phyloP scores from a whole-genome alignment of 2,797 vertebrate genomes.

The Naso thynnoides region DNA sequence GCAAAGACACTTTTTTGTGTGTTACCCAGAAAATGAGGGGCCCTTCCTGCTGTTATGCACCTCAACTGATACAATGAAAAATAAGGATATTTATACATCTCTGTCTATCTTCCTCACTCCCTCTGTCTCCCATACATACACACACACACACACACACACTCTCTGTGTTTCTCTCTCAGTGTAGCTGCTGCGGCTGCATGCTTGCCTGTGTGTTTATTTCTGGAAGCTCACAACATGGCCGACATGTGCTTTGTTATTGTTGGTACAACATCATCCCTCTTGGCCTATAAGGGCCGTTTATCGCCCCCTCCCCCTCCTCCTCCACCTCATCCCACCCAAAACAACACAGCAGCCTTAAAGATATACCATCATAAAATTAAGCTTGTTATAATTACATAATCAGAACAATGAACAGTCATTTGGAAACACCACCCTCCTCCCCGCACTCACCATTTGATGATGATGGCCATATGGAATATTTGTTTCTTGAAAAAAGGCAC shows the following conservation, averaged over 20 bases:
- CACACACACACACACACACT: background rate
- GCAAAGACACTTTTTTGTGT: conserved; percentile 32
- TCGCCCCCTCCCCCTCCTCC: conserved; percentile 16
- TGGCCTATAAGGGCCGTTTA: conserved; percentile 52
- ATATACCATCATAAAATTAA: background rate
- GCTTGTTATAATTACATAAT: background rate
- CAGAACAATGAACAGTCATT: background rate
- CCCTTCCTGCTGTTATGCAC: conserved; percentile 27
- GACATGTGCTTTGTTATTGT: conserved; percentile 89
- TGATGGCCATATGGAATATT: conserved; percentile 98
- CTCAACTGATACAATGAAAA: conserved; percentile 25
- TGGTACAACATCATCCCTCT: conserved; percentile 74
- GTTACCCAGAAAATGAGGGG: conserved; percentile 39
- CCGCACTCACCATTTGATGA: conserved; percentile 97
- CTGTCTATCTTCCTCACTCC: conserved; percentile 1
- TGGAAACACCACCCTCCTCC: background rate
- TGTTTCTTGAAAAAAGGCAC: conserved; percentile 99
- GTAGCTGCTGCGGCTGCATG: conserved; percentile 70
- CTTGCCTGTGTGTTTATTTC: conserved; percentile 86
- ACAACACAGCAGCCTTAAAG: conserved; percentile 30
- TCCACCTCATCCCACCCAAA: conserved; percentile 34
- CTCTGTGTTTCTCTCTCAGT: conserved; percentile 6
- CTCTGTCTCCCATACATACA: conserved; percentile 9
- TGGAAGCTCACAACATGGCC: conserved; percentile 89
- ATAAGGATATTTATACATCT: conserved; percentile 22